These are phyloP conservation scores for Girardinichthys multiradiatus DNA, from an alignment of 2,113 vertebrate genomes.

Conservation along the genomic window DNA sequence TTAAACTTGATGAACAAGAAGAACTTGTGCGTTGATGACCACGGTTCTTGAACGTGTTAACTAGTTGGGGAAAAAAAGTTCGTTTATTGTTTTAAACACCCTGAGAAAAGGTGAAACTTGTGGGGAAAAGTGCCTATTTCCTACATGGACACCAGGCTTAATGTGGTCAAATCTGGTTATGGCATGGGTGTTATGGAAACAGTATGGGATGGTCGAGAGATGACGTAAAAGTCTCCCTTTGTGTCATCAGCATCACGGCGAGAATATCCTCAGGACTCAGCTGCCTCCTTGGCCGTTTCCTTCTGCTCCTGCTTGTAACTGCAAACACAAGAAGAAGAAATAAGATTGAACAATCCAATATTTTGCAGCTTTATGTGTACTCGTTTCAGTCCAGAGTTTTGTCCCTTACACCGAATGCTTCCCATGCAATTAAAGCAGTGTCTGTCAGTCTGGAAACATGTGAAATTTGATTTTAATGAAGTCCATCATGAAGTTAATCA, in stretches of 20 bases:
- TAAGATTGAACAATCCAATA: background rate
- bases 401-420: too few species aligned
- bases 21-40: conserved; percentile 67
- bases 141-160: conserved; percentile 56
- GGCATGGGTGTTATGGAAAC: conserved; percentile 58
- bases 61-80: conserved; percentile 41
- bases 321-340: background rate
- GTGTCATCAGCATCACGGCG: conserved; percentile 36
- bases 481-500: too few species aligned
- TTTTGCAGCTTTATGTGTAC: background rate
- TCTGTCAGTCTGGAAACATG: too few species aligned
- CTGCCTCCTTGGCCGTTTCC: conserved; percentile 72
- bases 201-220: conserved; percentile 19
- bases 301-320: conserved; percentile 88
- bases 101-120: conserved; percentile 60
- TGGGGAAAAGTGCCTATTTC: conserved; percentile 53
- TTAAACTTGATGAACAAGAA: conserved; percentile 39
- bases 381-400: too few species aligned
- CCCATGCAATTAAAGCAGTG: too few species aligned
- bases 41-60: conserved; percentile 46
- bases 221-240: conserved; percentile 61
- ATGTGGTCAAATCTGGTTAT: conserved; percentile 47
- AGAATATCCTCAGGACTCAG: conserved; percentile 62
- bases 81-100: conserved; percentile 16
- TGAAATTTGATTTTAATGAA: too few species aligned